Percentiles rank a stretch among this genome's conserved stretches.
Evolutionary conservation across 1,140 invertebrate species (phyloP).

Genomic region (Solen grandis): DNA sequence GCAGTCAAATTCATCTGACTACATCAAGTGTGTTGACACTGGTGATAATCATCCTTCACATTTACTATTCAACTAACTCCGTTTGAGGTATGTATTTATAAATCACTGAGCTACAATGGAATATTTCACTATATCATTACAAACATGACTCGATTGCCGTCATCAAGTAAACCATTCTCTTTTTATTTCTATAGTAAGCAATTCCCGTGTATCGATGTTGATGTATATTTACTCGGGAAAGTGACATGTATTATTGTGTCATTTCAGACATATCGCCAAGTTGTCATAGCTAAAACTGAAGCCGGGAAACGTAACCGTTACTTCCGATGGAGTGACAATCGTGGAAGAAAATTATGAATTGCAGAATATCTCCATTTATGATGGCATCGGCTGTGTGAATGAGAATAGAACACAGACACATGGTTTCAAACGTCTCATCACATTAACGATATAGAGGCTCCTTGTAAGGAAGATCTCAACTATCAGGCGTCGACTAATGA

Average conservation of each 20-base stretch:
- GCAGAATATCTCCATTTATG: background rate
- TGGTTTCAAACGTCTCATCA: background rate
- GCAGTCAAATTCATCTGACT: background rate
- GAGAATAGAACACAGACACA: too few species aligned
- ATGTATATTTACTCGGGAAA: too few species aligned
- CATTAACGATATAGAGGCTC: background rate
- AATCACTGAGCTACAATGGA: too few species aligned
- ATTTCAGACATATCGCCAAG: conserved; percentile 43
- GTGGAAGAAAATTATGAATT: background rate
- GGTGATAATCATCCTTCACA: too few species aligned
- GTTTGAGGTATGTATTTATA: too few species aligned
- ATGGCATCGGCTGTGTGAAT: background rate
- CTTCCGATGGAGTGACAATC: conserved; percentile 39
- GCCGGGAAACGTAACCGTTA: conserved; percentile 13
- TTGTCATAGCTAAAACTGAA: conserved; percentile 16
- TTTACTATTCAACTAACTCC: too few species aligned
- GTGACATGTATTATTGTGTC: too few species aligned
- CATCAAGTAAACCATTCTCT: too few species aligned
- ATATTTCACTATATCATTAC: too few species aligned
- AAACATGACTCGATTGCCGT: too few species aligned
- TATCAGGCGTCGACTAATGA: background rate
- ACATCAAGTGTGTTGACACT: background rate
- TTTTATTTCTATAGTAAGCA: too few species aligned
- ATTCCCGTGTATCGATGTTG: too few species aligned
- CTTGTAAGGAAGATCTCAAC: background rate